A percentile compares a stretch with the other conserved stretches of the same genome.
phyloP scores from a whole-genome alignment of 2,113 vertebrate genomes.

The Sturnus vulgaris region DNA sequence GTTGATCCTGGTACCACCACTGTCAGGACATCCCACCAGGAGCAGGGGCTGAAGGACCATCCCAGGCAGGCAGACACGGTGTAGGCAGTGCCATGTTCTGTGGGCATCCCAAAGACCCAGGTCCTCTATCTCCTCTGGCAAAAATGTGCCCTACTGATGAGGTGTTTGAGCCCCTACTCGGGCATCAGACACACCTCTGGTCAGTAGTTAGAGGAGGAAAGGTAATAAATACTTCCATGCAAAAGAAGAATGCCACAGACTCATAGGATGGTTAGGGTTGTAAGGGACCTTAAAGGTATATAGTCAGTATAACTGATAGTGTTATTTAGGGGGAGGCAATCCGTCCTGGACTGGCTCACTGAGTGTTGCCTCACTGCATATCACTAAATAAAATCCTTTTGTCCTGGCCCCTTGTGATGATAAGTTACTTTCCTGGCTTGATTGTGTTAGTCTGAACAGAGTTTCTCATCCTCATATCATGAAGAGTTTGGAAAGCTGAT shows the following conservation, averaged over 20 bases:
- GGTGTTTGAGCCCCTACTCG: neutral
- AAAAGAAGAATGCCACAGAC: neutral
- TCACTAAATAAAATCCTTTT: neutral
- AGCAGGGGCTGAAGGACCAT: neutral
- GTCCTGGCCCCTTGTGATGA: neutral
- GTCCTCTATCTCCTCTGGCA: neutral
- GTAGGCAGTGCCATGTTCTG: neutral
- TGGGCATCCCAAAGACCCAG: neutral
- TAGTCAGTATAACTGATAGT: neutral
- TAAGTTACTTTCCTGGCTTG: neutral
- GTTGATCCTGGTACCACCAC: neutral
- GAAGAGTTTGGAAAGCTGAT: neutral
- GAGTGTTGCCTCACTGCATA: fast-evolving
- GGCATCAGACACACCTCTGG: neutral
- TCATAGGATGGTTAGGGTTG: neutral
- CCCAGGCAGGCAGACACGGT: fast-evolving
- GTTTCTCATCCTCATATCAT: neutral
- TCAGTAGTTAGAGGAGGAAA: neutral
- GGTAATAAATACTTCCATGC: neutral
- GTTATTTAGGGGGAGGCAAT: neutral
- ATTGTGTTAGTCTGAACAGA: neutral
- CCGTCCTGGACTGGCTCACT: neutral
- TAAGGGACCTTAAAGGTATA: neutral
- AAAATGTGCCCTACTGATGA: neutral
- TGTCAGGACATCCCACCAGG: neutral